phyloP scores from a whole-genome alignment of 2,797 vertebrate species.

The Morus bassanus region DNA sequence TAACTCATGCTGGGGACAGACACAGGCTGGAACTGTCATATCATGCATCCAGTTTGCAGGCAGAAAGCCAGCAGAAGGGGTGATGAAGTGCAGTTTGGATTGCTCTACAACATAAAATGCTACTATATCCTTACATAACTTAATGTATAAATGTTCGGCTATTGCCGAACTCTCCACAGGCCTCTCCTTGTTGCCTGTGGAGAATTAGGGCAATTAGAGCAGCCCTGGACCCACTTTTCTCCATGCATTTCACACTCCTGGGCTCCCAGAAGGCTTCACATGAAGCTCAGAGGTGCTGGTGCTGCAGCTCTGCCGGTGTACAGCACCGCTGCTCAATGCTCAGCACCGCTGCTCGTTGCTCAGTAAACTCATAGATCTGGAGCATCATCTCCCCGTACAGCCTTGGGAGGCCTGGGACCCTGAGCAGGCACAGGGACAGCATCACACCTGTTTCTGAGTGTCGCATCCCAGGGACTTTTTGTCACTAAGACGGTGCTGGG shows the following conservation, averaged over 20 bases:
- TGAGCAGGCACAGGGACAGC: background rate
- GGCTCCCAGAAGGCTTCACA: background rate
- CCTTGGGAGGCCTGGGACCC: background rate
- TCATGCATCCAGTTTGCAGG: background rate
- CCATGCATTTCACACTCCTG: background rate
- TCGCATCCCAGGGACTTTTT: background rate
- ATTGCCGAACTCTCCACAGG: background rate
- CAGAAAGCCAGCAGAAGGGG: background rate
- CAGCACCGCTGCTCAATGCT: fast-evolving
- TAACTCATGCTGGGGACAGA: background rate
- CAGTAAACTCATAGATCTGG: background rate
- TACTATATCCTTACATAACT: background rate
- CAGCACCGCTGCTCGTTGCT: fast-evolving
- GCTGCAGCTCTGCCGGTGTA: background rate
- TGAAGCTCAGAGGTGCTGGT: background rate
- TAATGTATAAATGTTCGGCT: background rate
- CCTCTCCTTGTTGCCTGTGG: background rate
- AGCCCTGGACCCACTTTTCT: background rate
- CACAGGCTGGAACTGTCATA: background rate
- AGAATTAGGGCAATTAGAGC: background rate
- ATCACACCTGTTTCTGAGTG: background rate
- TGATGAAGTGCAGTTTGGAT: background rate
- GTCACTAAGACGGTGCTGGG: background rate
- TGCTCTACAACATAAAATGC: background rate
- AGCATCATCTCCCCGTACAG: fast-evolving